Evolutionary conservation across 92 coral and sea anemone genomes (phyloP), one percentile per base, ranked within the genome.

Genomic region (Epizoanthus stellaris): DNA sequence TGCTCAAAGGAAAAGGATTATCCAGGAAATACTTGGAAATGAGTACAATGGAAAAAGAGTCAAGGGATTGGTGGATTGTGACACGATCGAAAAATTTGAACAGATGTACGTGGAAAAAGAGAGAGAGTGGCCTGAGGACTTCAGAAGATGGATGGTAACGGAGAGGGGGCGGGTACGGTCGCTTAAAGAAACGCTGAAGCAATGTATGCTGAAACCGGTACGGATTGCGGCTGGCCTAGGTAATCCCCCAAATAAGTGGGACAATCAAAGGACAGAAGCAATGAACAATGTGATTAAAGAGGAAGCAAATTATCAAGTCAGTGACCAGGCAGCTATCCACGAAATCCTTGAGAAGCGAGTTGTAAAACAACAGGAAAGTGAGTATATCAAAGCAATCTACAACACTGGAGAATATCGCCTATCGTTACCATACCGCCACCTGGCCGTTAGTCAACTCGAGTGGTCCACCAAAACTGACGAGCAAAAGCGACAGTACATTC

Each of bases 171-270:
- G 90, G 14, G 73, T 53, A 25, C 58, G 92, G 8, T 86, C 90
- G 8, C 73, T 93, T 12, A 75, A 75, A 25, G 89, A 85, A 4
- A 88, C 94, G n/a, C 25, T 93, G 34, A 85, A 91, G 63, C 14
- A 60, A 38, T 85, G 90, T n/a, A 93, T 90, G 95, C 52, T 90
- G 20, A 88, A 84, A 60, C 88, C 91, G 16, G 88, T 84, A 59
- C 89, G 95, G 19, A 76, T 63, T 1, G 86, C 87, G 13, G 93
- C 93, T 12, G 93, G 93, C 7, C 88, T 93, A 12, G 93, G 93
- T 21, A 80, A 90, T 54, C 88, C 91, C 14, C 93, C 91, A 20
- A 82, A 76, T 47, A 85, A 76, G 56, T 87, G 88, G 90, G 70
- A 71, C 72, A 81, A 82, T 61, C 77, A 72, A 77, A 72, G 81